A percentile compares a stretch with the other conserved stretches of the same genome.
phyloP scores from a whole-genome alignment of 1,140 invertebrate species.

The Drosophila paulistorum region DNA sequence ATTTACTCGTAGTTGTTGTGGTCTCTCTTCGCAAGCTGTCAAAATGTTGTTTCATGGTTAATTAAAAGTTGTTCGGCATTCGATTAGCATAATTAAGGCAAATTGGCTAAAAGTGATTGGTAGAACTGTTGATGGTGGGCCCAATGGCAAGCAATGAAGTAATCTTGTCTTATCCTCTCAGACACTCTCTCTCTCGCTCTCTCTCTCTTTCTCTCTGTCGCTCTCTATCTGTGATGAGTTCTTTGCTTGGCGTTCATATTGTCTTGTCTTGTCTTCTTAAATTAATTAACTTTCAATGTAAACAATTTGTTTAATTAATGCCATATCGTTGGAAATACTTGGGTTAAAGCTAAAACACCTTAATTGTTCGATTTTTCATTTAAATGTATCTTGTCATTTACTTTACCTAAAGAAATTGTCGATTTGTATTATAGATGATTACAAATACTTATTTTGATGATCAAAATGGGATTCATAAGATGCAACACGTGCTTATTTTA shows the following conservation, averaged over 20 bases:
- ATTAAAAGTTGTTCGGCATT: constrained; percentile 56
- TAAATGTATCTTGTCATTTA: not conserved
- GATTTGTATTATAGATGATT: not conserved
- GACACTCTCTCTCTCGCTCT: no score
- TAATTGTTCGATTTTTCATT: not conserved
- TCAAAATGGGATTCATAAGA: not conserved
- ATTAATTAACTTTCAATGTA: constrained; percentile 62
- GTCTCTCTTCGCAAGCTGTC: constrained; percentile 25
- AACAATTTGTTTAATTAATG: constrained; percentile 48
- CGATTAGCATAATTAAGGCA: constrained; percentile 53
- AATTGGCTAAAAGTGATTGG: constrained; percentile 2
- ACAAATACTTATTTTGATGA: not conserved
- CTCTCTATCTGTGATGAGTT: no score
- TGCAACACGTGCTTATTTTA: not conserved
- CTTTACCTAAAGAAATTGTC: no score
- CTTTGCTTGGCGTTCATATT: not conserved
- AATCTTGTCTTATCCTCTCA: not conserved
- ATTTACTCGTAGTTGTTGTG: not conserved
- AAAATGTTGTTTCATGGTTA: constrained; percentile 59
- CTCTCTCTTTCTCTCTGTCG: no score
- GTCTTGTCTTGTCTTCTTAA: constrained; percentile 49
- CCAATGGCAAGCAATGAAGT: not conserved
- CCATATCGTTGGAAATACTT: not conserved
- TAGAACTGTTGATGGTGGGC: not conserved
- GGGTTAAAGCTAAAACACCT: not conserved